Percentiles rank a stretch among this genome's conserved stretches.
These are phyloP conservation scores for Blera fallax DNA, from an alignment of 2,888 invertebrate genomes.

Conservation along the genomic window DNA sequence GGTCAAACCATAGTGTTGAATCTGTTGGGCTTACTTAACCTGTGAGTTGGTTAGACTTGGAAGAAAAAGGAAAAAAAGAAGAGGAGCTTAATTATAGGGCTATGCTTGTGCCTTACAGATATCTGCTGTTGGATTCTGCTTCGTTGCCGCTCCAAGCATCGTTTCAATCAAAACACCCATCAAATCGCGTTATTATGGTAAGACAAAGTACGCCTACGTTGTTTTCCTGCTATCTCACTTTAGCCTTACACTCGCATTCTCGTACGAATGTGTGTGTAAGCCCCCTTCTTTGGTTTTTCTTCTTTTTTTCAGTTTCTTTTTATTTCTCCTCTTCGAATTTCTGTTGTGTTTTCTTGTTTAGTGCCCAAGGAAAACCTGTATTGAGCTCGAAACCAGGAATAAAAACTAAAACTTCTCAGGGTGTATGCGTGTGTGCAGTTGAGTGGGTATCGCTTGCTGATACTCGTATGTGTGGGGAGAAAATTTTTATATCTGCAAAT, in stretches of 20 bases:
- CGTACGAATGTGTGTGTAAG: neutral
- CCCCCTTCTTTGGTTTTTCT: neutral
- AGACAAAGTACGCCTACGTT: constrained; percentile 72
- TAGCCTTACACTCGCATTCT: neutral
- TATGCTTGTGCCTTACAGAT: constrained; percentile 59
- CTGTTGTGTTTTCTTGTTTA: constrained; percentile 64
- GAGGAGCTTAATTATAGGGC: constrained; percentile 59
- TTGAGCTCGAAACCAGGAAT: constrained; percentile 68
- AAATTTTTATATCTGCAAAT: constrained; percentile 62
- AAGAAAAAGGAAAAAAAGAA: constrained; percentile 7
- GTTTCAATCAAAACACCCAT: constrained; percentile 46
- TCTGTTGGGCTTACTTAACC: constrained; percentile 4
- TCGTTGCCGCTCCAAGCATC: constrained; percentile 6
- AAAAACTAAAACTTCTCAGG: constrained; percentile 52
- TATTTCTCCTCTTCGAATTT: neutral
- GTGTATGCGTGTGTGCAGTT: constrained; percentile 15
- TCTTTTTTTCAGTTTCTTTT: neutral
- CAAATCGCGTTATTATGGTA: constrained; percentile 29
- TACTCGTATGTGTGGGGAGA: constrained; percentile 59
- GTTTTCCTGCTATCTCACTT: constrained; percentile 67
- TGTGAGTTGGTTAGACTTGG: neutral
- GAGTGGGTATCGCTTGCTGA: constrained; percentile 56
- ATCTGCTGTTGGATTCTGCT: constrained; percentile 35
- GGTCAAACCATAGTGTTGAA: constrained; percentile 36
- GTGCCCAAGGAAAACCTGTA: constrained; percentile 72